Base-by-base conservation (phyloP, 1,140 invertebrate species). In the Aphis craccivora region DNA sequence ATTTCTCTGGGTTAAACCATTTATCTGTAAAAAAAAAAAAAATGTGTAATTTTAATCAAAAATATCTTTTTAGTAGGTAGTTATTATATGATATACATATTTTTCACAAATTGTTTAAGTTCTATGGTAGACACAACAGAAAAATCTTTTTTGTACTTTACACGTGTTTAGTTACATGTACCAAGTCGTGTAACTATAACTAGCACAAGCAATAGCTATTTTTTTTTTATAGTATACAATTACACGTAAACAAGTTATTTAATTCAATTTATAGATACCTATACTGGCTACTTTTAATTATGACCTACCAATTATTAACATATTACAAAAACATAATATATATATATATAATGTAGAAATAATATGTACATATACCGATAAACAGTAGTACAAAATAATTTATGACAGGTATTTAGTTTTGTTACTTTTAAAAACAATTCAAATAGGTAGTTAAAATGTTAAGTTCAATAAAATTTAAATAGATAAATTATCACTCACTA, bases 1-100 rank as follows among this genome's bases (percentile, higher is more conserved):
- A 97, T 96, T 97, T 97, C 95, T 97, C 97, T 94, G 97, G 97
- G 95, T 98, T 97, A 96, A 98, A 98, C 97, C 97, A 98, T 96
- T 97, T 97, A 97, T 98, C 97, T 98, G 97, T 95, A 97, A 97
- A 96, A 96, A 96, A 97, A 96, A 96, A 96, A 96, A 95, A 95
- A 53, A 95, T 94, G 0, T 51, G 94, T 76, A 94, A 76, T 88
- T 94, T 83, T 94, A 95, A 94, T 95, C 94, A 95, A 92, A 87
- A 67, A 91, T 48, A 87, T 35, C 3, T 87, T 37, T 45, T 8
- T 40, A 90, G 40, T 48, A 51, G 14, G 14, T 14, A 20, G 18
- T 20, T 20, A 18, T 51, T 30, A 43, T 25, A 8, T 43, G n/a
- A n/a, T n/a, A n/a, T 43, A 45, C 40, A 83, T 2, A 0, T 86